Base-by-base conservation (phyloP, 1,140 invertebrate species). In the Atta texana region DNA sequence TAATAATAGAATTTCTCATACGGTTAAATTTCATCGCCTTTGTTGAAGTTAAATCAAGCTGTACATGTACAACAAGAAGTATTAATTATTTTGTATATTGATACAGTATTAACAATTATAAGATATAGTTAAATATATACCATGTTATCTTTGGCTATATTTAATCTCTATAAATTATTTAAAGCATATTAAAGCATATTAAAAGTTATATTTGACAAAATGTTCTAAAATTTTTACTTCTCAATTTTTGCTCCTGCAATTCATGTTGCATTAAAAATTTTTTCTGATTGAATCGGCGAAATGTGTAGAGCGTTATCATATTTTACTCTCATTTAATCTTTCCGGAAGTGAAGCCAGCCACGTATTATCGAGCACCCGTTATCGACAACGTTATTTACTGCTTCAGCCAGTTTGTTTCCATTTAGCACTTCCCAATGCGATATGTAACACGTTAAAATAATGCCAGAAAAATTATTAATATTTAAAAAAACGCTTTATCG, bases 261-360 rank as follows among this genome's bases (percentile, higher is more conserved):
- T 59, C 18, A 18, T n/a, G 18, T 75, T 55, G 12, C 24, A 12
- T 14, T 14, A 59, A 72, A 59, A 28, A 59, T 16, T 49, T 72
- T 72, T 49, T 34, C 24, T 18, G 31, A 71, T 66, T n/a, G 12
- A 66, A 87, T 87, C 51, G 31, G 16, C 16, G 34, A 61, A 51
- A 82, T 34, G 18, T 68, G 12, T 12, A 44, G 21, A 21, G 12
- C 49, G 87, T 78, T 88, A 88, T 88, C 64, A 64, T 87, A 87
- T 82, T 88, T 88, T 88, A 72, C 59, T 88, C 61, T 76, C 24
- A 57, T 87, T 88, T 87, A 88, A 88, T 88, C 82, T 87, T 59
- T 71, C n/a, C 77, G 68, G 76, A 66, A 82, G 75, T 63, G 78
- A 82, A 82, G 53, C 87, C 21, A 66, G 63, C 55, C 24, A 57